Base-by-base conservation (phyloP, 2,797 vertebrate genomes). In the Sebastes jordani region DNA sequence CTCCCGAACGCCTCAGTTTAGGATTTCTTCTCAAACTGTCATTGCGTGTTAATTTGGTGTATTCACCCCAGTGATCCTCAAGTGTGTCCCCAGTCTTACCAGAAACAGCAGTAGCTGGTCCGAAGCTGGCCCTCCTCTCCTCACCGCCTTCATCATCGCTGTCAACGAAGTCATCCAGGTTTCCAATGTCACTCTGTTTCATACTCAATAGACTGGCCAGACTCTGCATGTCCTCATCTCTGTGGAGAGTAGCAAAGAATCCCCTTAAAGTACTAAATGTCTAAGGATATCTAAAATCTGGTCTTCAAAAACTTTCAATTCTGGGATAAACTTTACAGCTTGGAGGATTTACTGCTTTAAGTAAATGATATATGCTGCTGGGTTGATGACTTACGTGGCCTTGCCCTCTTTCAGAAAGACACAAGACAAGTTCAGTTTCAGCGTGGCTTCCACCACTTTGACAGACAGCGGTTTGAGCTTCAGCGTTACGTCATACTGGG, bases 171-270 rank as follows among this genome's bases (percentile, higher is more conserved):
- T 98, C 97, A 0, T 97, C 97, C 90, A 98, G 87, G 88, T 98
- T 97, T 9, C 97, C 97, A 11, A 98, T 92, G 3, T 98, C 97
- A 0, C 95, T 95, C 34, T 95, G 96, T 72, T 98, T 98, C 78
- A 97, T 91, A 16, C 97, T 98, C 96, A 98, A 95, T 8, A 98
- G 94, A 90, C 97, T 98, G 76, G 97, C 97, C 74, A 98, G 76
- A 80, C 97, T 98, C 91, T 98, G 97, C 97, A 98, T 98, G 93
- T 98, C 97, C 71, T 98, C 97, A 1, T 98, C 97, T 74, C 97
- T 98, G 92, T n/a, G 20, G 64, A 36, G 59, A 42, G 23, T 1
- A 67, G 6, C 67, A 0, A 38, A 30, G 1, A 68, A 18, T 20
- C 20, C 2, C 56, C 10, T 49, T 27, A 11, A 13, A 18, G 36